phyloP scores from a whole-genome alignment of 2,888 invertebrate genomes.

The Pyrochroa serraticornis region DNA sequence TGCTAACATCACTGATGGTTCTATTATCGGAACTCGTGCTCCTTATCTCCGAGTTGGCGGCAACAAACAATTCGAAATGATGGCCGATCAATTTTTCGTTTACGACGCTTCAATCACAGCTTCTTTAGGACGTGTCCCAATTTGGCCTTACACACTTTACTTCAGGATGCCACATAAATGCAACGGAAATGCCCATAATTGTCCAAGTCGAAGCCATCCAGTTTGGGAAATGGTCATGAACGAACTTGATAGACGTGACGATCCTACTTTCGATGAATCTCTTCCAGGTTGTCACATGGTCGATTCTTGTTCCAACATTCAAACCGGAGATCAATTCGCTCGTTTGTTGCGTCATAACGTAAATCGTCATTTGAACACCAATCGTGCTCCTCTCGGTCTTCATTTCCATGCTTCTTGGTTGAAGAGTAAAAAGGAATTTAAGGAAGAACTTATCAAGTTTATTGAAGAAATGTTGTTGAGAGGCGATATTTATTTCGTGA shows the following conservation, averaged over 20 bases:
- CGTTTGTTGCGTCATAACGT: slow-evolving; percentile 92
- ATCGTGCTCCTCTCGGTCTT: slow-evolving; percentile 90
- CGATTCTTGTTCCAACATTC: slow-evolving; percentile 92
- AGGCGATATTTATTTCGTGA: slow-evolving; percentile 92
- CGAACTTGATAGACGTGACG: slow-evolving; percentile 90
- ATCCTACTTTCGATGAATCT: slow-evolving; percentile 91
- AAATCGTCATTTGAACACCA: slow-evolving; percentile 90
- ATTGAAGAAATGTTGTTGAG: slow-evolving; percentile 90
- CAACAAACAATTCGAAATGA: slow-evolving; percentile 95
- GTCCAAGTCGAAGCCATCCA: slow-evolving; percentile 88
- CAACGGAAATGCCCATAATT: slow-evolving; percentile 92
- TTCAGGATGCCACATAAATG: slow-evolving; percentile 97
- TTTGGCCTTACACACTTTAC: slow-evolving; percentile 97
- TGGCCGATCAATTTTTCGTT: slow-evolving; percentile 93
- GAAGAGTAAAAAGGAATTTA: slow-evolving; percentile 92
- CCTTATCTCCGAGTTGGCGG: slow-evolving; percentile 91
- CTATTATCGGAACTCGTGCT: slow-evolving; percentile 86
- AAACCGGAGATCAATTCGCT: slow-evolving; percentile 88
- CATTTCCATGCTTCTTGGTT: slow-evolving; percentile 96
- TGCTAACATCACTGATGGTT: slow-evolving; percentile 90
- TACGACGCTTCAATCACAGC: slow-evolving; percentile 96
- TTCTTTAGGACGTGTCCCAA: slow-evolving; percentile 84
- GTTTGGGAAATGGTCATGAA: slow-evolving; percentile 98
- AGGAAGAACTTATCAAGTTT: slow-evolving; percentile 88
- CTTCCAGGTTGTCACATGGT: slow-evolving; percentile 94